Percentiles rank a stretch among this genome's conserved stretches.
Evolutionary conservation across 2,888 invertebrate genomes (phyloP).

Genomic region (Troides aeacus): DNA sequence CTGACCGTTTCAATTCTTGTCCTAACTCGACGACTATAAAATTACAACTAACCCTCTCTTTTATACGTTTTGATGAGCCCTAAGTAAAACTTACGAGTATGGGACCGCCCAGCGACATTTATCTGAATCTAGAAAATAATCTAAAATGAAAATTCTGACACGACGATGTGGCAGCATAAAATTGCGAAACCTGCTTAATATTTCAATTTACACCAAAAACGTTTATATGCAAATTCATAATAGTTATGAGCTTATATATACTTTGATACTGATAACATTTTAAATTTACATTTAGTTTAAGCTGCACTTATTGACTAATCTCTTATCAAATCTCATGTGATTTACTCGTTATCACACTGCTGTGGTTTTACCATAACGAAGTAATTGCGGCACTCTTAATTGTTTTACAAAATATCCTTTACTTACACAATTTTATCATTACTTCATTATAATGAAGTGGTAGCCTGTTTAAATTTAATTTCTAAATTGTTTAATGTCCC

Average conservation of each 20-base stretch:
- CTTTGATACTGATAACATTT: background rate
- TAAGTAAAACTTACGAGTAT: slow-evolving; percentile 10
- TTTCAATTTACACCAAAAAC: slow-evolving; percentile 14
- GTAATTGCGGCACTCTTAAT: background rate
- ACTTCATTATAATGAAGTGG: no score
- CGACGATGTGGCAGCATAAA: slow-evolving; percentile 9
- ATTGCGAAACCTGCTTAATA: slow-evolving; percentile 18
- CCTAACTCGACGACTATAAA: slow-evolving; percentile 15
- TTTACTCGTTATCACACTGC: background rate
- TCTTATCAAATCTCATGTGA: background rate
- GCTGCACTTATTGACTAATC: background rate
- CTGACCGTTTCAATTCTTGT: slow-evolving; percentile 11
- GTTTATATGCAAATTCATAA: slow-evolving; percentile 6
- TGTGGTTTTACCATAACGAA: background rate
- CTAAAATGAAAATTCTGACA: background rate
- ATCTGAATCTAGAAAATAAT: slow-evolving; percentile 16
- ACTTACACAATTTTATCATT: no score
- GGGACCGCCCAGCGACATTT: slow-evolving; percentile 2
- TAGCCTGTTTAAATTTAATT: background rate
- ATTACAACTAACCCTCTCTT: slow-evolving; percentile 12
- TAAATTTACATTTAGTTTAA: background rate
- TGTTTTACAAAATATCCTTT: no score
- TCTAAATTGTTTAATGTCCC: background rate
- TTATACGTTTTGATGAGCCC: slow-evolving; percentile 11
- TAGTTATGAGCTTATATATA: background rate